Conservation (phyloP, 2,113 vertebrate genomes). For the Ceuthmochares aereus region DNA sequence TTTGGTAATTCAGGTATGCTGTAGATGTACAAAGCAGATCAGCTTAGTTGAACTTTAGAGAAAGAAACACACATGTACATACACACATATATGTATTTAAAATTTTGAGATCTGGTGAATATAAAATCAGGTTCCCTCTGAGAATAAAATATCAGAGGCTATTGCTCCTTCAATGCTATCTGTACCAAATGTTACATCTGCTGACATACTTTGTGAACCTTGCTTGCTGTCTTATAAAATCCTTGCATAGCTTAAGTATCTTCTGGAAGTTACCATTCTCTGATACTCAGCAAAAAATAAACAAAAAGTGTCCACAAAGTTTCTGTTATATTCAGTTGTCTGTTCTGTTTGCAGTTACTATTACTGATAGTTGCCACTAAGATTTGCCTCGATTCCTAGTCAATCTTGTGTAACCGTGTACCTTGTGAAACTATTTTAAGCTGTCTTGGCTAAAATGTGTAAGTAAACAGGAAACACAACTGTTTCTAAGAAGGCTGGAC, state of each 20-base stretch:
- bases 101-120: not conserved
- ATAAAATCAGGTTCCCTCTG: not conserved
- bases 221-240: not conserved
- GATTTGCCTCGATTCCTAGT: not conserved
- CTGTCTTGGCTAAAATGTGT: not conserved
- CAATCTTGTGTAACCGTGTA: not conserved
- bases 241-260: not conserved
- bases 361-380: not conserved
- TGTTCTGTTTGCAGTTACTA: not conserved
- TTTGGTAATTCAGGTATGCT: not conserved
- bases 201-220: not conserved
- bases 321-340: not conserved
- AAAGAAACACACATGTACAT: not conserved
- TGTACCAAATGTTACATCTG: not conserved
- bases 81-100: too few species aligned
- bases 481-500: slow-evolving; percentile 17
- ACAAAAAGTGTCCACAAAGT: not conserved
- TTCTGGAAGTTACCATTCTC: not conserved
- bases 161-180: not conserved
- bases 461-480: slow-evolving; percentile 27
- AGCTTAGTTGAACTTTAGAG: not conserved
- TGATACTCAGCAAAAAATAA: not conserved
- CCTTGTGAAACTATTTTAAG: not conserved
- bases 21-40: not conserved
- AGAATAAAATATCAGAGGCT: not conserved